A percentile compares a stretch with the other conserved stretches of the same genome.
phyloP scores from a whole-genome alignment of 2,797 vertebrate species.

The Crax fasciolata region DNA sequence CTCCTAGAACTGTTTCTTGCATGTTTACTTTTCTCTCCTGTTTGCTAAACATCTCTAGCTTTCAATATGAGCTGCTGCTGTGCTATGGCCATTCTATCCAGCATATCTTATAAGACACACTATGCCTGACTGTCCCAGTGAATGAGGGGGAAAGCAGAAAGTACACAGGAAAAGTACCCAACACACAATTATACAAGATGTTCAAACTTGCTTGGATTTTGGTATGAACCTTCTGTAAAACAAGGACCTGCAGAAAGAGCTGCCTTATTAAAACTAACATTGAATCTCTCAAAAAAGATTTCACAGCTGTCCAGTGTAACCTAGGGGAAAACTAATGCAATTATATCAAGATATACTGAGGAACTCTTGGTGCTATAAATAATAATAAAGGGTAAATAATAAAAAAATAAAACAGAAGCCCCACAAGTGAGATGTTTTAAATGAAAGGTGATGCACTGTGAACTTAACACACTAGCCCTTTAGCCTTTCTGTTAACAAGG shows the following conservation, averaged over 20 bases:
- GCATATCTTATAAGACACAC: neutral
- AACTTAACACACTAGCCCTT: constrained; percentile 89
- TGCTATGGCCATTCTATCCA: neutral
- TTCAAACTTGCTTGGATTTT: neutral
- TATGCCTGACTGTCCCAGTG: no score
- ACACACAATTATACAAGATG: neutral
- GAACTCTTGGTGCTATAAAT: constrained; percentile 77
- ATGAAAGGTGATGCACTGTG: constrained; percentile 90
- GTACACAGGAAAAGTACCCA: neutral
- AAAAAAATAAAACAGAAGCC: constrained; percentile 82
- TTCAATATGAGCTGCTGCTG: neutral
- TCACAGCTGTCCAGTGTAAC: constrained; percentile 8
- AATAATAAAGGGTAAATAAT: constrained; percentile 88
- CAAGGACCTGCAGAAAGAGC: neutral
- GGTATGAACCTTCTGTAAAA: neutral
- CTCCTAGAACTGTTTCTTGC: neutral
- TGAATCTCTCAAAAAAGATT: neutral
- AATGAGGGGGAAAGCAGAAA: neutral
- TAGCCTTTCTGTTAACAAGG: constrained; percentile 92
- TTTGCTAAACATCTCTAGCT: neutral
- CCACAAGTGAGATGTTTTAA: constrained; percentile 85
- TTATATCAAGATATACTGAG: constrained; percentile 38
- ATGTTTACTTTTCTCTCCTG: neutral
- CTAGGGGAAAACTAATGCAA: constrained; percentile 51
- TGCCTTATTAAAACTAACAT: neutral